phyloP scores from a whole-genome alignment of 2,113 vertebrate genomes.

The Rhineura floridana region DNA sequence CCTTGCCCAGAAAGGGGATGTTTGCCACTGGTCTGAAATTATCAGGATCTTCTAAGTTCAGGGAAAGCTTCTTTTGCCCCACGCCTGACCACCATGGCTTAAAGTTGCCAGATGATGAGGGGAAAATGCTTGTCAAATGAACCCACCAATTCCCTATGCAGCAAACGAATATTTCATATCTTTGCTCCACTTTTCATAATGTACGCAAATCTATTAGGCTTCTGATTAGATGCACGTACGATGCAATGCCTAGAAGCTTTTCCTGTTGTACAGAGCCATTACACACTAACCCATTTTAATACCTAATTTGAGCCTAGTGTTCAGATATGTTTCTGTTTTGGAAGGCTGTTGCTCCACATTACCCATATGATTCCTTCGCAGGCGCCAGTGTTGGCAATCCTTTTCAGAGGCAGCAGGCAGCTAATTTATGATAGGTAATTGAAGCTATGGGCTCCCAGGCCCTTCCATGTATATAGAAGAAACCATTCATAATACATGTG shows the following conservation, averaged over 20 bases:
- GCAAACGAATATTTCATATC: not conserved
- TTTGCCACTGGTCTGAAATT: no score
- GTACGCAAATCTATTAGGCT: not conserved
- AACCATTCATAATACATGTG: not conserved
- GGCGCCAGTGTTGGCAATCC: not conserved
- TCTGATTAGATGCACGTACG: not conserved
- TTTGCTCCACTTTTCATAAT: not conserved
- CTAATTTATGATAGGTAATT: not conserved
- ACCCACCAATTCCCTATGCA: not conserved
- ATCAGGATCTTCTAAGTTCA: no score
- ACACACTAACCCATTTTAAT: not conserved
- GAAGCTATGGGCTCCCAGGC: not conserved
- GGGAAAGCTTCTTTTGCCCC: no score
- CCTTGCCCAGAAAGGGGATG: no score
- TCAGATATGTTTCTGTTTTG: not conserved
- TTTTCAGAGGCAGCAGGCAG: not conserved
- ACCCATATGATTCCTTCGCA: not conserved
- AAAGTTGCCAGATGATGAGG: not conserved
- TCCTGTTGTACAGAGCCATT: not conserved
- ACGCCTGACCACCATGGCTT: not conserved
- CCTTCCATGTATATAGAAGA: slow-evolving; percentile 17
- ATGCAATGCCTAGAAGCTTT: not conserved
- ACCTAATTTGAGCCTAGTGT: not conserved
- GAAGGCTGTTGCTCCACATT: not conserved
- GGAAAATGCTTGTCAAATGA: not conserved